A percentile compares a stretch with the other conserved stretches of the same genome.
Conservation (phyloP, 2,113 vertebrate species). For the Trematocara zebra region DNA sequence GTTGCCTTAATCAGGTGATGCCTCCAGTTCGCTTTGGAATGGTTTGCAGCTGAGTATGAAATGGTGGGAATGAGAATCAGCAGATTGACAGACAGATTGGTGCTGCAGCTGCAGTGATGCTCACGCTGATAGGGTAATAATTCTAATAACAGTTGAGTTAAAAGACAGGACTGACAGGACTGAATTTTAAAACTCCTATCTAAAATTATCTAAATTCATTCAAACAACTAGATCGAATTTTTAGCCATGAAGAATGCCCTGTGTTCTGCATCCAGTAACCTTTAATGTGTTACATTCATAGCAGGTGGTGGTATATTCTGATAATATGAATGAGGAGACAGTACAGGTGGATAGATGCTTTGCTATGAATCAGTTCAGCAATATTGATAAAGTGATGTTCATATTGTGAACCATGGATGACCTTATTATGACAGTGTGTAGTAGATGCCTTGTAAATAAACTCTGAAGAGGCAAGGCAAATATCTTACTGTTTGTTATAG, state of each 20-base stretch:
- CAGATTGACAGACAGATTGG: neutral
- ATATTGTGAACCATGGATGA: neutral
- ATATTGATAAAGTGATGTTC: neutral
- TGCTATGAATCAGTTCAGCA: neutral
- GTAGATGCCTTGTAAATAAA: neutral
- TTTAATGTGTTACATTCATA: neutral
- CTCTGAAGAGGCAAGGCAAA: neutral
- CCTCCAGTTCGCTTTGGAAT: neutral
- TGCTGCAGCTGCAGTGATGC: neutral
- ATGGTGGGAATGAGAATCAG: neutral
- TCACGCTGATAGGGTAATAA: neutral
- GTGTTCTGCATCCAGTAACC: neutral
- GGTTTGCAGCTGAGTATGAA: neutral
- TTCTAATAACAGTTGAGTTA: neutral
- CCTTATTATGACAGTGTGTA: neutral
- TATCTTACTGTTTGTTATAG: neutral
- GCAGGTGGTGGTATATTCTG: neutral
- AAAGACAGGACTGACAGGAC: neutral
- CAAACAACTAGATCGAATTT: neutral
- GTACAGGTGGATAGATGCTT: conserved; percentile 22
- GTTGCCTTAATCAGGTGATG: neutral
- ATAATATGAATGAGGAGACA: conserved; percentile 2
- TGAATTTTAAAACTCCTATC: neutral
- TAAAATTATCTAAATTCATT: neutral
- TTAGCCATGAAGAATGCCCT: neutral